phyloP scores from a whole-genome alignment of 2,888 invertebrate species.

The Nomada ferruginata region DNA sequence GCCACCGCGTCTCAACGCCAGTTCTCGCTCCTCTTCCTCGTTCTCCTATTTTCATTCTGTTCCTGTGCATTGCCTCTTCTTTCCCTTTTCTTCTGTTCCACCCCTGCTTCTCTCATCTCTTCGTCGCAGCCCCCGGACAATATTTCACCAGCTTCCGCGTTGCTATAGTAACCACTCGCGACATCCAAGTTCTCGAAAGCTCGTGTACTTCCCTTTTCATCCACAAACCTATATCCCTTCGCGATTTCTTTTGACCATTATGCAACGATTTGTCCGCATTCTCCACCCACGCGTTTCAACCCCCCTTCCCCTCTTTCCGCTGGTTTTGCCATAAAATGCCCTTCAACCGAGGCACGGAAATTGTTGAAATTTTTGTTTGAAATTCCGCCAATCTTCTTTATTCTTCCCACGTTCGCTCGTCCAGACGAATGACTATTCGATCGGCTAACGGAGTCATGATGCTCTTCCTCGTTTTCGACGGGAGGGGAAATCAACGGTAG shows the following conservation, averaged over 20 bases:
- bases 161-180: slow-evolving; percentile 79
- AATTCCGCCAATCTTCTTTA: neutral
- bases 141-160: slow-evolving; percentile 80
- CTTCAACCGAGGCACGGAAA: neutral
- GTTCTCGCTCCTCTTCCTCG: slow-evolving; percentile 4
- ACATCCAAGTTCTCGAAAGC: slow-evolving; percentile 65
- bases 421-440: neutral
- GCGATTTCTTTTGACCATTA: slow-evolving; percentile 67
- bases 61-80: slow-evolving; percentile 48
- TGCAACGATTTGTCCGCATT: slow-evolving; percentile 63
- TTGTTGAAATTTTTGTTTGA: neutral
- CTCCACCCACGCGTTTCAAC: too few species aligned
- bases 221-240: slow-evolving; percentile 61
- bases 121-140: slow-evolving; percentile 71
- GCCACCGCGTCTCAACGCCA: neutral
- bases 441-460: neutral
- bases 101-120: slow-evolving; percentile 45
- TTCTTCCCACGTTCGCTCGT: too few species aligned
- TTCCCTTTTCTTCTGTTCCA: slow-evolving; percentile 44
- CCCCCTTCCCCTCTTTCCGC: neutral
- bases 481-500: slow-evolving; percentile 21
- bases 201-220: slow-evolving; percentile 60
- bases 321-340: slow-evolving; percentile 14
- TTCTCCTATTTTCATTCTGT: slow-evolving; percentile 29
- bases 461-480: neutral